A percentile compares a stretch with the other conserved stretches of the same genome.
phyloP scores from a whole-genome alignment of 2,113 vertebrate genomes.

The Craseonycteris thonglongyai region DNA sequence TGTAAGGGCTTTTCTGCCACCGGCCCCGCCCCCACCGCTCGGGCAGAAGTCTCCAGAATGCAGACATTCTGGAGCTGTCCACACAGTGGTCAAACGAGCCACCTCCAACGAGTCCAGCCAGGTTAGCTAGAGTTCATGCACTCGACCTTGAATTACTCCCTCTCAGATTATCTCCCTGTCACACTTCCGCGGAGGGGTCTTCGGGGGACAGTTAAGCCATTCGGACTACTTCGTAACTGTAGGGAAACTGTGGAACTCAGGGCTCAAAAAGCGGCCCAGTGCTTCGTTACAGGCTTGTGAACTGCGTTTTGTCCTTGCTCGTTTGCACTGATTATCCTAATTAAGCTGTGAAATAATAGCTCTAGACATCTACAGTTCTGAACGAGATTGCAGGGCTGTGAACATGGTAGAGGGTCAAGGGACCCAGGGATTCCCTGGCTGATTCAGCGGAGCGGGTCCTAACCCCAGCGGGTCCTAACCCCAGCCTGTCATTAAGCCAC shows the following conservation, averaged over 20 bases:
- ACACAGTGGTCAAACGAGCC: not conserved
- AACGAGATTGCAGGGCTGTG: rapidly evolving
- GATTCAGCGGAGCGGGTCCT: rapidly evolving
- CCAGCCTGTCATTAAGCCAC: rapidly evolving
- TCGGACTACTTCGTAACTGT: rapidly evolving
- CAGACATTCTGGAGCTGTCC: not conserved
- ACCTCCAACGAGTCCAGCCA: not conserved
- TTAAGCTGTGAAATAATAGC: rapidly evolving
- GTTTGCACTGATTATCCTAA: rapidly evolving
- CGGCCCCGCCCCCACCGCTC: too few species aligned
- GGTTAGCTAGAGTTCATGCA: not conserved
- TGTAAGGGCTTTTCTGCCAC: not conserved
- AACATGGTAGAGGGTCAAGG: rapidly evolving
- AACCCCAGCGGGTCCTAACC: not conserved
- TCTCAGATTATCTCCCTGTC: rapidly evolving
- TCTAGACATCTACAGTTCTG: not conserved
- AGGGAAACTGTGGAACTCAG: rapidly evolving
- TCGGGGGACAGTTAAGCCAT: rapidly evolving
- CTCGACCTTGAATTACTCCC: not conserved
- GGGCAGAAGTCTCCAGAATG: rapidly evolving
- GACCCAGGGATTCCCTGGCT: rapidly evolving
- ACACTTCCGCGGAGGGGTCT: rapidly evolving
- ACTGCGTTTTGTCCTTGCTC: rapidly evolving
- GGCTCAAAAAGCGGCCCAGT: rapidly evolving
- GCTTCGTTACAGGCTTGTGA: rapidly evolving